These are phyloP conservation scores for Pygoscelis adeliae DNA, from an alignment of 2,113 vertebrate genomes.

Conservation along the genomic window DNA sequence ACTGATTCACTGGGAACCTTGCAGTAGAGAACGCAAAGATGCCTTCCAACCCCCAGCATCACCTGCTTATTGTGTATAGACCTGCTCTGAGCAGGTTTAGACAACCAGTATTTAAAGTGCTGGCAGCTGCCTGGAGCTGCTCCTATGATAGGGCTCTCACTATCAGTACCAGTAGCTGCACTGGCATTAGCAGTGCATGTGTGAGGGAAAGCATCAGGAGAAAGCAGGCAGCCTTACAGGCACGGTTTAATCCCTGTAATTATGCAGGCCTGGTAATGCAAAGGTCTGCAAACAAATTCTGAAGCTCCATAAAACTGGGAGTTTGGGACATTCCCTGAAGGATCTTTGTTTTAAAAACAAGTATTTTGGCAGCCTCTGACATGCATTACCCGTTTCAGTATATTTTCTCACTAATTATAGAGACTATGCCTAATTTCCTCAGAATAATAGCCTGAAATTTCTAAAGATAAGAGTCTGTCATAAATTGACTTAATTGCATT, in stretches of 20 bases:
- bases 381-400: not conserved
- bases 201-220: not conserved
- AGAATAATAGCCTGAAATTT: conserved; percentile 21
- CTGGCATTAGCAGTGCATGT: not conserved
- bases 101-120: not conserved
- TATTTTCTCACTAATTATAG: conserved; percentile 39
- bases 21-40: not conserved
- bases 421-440: conserved; percentile 41
- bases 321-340: conserved; percentile 11
- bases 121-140: not conserved
- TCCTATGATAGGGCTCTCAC: not conserved
- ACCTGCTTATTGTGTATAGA: not conserved
- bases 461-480: conserved; percentile 30
- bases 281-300: conserved; percentile 11
- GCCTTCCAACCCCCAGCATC: not conserved
- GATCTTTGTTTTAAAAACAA: conserved; percentile 27
- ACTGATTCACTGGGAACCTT: not conserved
- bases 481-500: conserved; percentile 37
- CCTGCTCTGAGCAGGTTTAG: conserved; percentile 23
- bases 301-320: not conserved
- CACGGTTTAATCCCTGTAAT: conserved; percentile 35
- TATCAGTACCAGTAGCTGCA: not conserved
- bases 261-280: not conserved
- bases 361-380: conserved; percentile 28
- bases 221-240: not conserved